Percentiles rank a stretch among this genome's conserved stretches.
Conservation (phyloP, 2,888 invertebrate genomes). For the Stratiomys singularior region DNA sequence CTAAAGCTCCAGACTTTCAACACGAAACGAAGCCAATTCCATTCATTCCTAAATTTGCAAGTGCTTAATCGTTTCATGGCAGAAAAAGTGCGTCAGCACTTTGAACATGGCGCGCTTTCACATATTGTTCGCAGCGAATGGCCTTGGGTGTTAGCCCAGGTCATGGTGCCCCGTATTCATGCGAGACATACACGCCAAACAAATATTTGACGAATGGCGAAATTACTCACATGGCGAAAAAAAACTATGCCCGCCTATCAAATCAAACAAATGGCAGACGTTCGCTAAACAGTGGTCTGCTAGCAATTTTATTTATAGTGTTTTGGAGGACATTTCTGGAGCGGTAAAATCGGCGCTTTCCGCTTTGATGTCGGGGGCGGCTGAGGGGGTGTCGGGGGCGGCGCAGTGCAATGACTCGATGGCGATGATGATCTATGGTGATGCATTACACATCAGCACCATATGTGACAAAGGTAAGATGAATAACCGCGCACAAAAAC, state of each 20-base stretch:
- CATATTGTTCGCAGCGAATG: neutral
- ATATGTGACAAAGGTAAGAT: slow-evolving; percentile 43
- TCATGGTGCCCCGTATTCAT: slow-evolving; percentile 34
- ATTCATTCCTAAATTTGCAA: too few species aligned
- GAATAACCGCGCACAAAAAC: slow-evolving; percentile 33
- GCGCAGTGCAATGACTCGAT: slow-evolving; percentile 23
- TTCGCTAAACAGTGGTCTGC: neutral
- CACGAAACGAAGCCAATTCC: too few species aligned
- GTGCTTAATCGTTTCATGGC: neutral
- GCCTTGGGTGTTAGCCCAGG: slow-evolving; percentile 43
- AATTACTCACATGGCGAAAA: slow-evolving; percentile 17
- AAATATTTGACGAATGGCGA: slow-evolving; percentile 43
- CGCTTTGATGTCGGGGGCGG: slow-evolving; percentile 30
- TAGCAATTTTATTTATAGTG: slow-evolving; percentile 29
- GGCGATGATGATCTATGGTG: slow-evolving; percentile 38
- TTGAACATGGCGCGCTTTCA: neutral
- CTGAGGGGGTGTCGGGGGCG: neutral
- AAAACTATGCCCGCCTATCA: slow-evolving; percentile 3
- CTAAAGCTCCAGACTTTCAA: too few species aligned
- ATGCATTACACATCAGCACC: slow-evolving; percentile 16
- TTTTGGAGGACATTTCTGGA: slow-evolving; percentile 43
- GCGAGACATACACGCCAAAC: slow-evolving; percentile 24
- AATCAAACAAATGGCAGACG: slow-evolving; percentile 27
- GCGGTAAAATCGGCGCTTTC: slow-evolving; percentile 31
- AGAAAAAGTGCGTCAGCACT: neutral